These are phyloP conservation scores for Forbesichthys papilliferus DNA, from an alignment of 2,113 vertebrate genomes.

Conservation along the genomic window DNA sequence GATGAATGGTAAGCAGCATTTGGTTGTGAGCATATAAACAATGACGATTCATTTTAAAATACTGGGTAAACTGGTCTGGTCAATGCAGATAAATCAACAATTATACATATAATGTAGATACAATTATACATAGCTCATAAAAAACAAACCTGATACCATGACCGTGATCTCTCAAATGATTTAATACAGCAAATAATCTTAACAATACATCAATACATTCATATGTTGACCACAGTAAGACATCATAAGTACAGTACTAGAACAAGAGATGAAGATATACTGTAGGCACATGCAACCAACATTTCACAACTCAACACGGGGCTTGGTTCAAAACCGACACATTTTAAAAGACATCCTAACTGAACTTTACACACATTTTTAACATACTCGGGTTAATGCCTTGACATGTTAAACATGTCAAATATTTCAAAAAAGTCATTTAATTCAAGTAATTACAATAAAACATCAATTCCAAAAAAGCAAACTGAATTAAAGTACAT, in stretches of 20 bases:
- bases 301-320: conserved; percentile 25
- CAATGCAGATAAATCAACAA: not conserved
- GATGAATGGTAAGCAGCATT: not conserved
- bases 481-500: no score
- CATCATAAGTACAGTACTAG: conserved; percentile 25
- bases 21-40: conserved; percentile 7
- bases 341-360: no score
- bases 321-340: no score
- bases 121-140: not conserved
- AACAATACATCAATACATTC: not conserved
- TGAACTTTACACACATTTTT: no score
- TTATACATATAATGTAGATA: not conserved
- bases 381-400: no score
- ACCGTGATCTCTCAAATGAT: not conserved
- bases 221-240: not conserved
- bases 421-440: no score
- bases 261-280: conserved; percentile 3
- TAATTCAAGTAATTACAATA: no score
- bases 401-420: no score
- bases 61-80: not conserved
- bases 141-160: not conserved
- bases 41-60: conserved; percentile 24
- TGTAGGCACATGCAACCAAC: conserved; percentile 26
- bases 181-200: not conserved
- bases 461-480: no score